Conservation (phyloP, 1,140 invertebrate species). For the Lordiphosa mommai region DNA sequence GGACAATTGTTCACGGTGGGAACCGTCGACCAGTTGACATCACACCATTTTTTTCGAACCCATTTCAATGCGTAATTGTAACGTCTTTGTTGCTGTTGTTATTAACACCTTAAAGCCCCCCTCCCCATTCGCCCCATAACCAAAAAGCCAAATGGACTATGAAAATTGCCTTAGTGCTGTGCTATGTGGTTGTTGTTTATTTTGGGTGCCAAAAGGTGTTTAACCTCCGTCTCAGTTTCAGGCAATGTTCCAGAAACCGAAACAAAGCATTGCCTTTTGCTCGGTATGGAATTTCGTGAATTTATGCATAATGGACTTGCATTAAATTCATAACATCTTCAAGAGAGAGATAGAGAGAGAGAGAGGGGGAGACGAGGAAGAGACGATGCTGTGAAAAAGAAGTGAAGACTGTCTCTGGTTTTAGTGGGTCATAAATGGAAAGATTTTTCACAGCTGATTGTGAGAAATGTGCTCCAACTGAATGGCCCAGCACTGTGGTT, state of each 20-base stretch:
- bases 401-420: slow-evolving; percentile 43
- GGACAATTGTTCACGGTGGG: slow-evolving; percentile 69
- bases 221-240: slow-evolving; percentile 34
- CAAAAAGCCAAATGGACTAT: slow-evolving; percentile 63
- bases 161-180: slow-evolving; percentile 31
- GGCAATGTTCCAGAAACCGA: slow-evolving; percentile 31
- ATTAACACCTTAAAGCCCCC: slow-evolving; percentile 58
- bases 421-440: slow-evolving; percentile 75
- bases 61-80: slow-evolving; percentile 77
- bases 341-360: neutral
- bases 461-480: slow-evolving; percentile 55
- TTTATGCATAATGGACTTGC: slow-evolving; percentile 74
- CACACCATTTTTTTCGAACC: slow-evolving; percentile 56
- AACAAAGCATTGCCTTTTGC: slow-evolving; percentile 53
- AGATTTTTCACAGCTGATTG: slow-evolving; percentile 77
- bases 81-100: slow-evolving; percentile 69
- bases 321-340: slow-evolving; percentile 73
- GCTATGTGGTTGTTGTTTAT: neutral
- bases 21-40: slow-evolving; percentile 62
- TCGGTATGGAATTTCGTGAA: slow-evolving; percentile 63
- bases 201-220: slow-evolving; percentile 50
- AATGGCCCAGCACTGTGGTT: slow-evolving; percentile 52
- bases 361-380: neutral
- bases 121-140: neutral
- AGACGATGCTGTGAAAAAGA: slow-evolving; percentile 42